Base-by-base conservation (phyloP, 2,888 invertebrate species). In the Apodemia mormo region DNA sequence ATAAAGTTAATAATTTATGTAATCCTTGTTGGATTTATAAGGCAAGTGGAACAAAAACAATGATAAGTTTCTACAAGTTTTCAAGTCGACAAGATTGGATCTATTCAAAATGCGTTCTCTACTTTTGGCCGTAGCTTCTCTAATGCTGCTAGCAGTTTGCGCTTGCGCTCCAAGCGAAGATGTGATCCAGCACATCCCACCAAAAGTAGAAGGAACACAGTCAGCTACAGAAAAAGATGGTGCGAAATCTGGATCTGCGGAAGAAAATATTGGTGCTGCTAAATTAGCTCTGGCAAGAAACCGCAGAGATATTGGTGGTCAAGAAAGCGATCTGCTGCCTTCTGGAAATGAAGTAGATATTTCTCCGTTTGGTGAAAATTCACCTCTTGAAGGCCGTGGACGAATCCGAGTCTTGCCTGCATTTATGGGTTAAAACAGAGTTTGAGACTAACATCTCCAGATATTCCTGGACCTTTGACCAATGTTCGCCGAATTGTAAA, bases 161-260 rank as follows among this genome's bases (percentile, higher is more conserved):
- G 84, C 78, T 0, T 86, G 89, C 90, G 87, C 87, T 56, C 90
- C 92, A 72, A 78, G 73, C 71, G 82, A 81, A 80, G 88, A 89
- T 74, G 89, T 87, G 85, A 91, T 92, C 82, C 86, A 92, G 80
- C 88, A 85, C 82, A 90, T 92, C 75, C 90, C 89, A 45, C 81
- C 78, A 88, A 92, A 88, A 79, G 82, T 74, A 77, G 88, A 82
- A 77, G 83, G 76, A 90, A 93, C 83, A 92, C 93, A 85, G 81
- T 92, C 86, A 91, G 88, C 79, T 92, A 92, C 82, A 83, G 88
- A 81, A 86, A 86, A 80, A 85, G 84, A 82, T 81, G 87, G 72
- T 88, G 86, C 78, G 87, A 85, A 45, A 61, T 92, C 88, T 90
- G 91, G 88, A 91, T 92, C 84, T 92, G 87, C 76, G 92, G 92